Conservation (phyloP, 30 jellyfish, hydroid and myxozoan species). For the Nemopilema nomurai region DNA sequence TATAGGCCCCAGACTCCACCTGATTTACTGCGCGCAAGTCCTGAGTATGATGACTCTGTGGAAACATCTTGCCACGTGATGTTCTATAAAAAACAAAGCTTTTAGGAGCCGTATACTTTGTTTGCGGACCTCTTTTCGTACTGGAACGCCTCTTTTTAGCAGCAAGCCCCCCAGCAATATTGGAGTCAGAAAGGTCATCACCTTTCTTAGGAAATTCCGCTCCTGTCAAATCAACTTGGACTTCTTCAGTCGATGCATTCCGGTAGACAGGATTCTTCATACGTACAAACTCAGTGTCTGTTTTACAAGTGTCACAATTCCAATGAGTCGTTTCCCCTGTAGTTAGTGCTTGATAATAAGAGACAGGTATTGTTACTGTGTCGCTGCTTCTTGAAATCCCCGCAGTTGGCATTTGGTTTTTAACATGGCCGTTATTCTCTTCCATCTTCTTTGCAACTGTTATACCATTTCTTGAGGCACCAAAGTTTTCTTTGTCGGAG, state of each 20-base stretch:
- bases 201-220: too few species aligned
- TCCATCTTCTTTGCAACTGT: neutral
- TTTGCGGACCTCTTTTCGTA: neutral
- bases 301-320: neutral
- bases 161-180: too few species aligned
- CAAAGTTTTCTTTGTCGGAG: neutral
- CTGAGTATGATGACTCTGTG: neutral
- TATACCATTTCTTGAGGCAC: neutral
- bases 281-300: neutral
- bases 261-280: neutral
- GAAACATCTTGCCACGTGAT: neutral
- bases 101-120: neutral
- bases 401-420: neutral
- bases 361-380: neutral
- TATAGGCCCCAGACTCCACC: too few species aligned
- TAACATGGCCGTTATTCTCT: neutral
- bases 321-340: neutral
- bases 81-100: neutral
- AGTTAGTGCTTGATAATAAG: neutral
- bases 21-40: too few species aligned
- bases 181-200: too few species aligned
- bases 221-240: neutral
- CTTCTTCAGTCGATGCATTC: neutral
- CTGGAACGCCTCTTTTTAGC: too few species aligned
- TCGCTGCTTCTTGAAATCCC: neutral